Conservation (phyloP, 2,888 invertebrate genomes). For the Nysson spinosus region DNA sequence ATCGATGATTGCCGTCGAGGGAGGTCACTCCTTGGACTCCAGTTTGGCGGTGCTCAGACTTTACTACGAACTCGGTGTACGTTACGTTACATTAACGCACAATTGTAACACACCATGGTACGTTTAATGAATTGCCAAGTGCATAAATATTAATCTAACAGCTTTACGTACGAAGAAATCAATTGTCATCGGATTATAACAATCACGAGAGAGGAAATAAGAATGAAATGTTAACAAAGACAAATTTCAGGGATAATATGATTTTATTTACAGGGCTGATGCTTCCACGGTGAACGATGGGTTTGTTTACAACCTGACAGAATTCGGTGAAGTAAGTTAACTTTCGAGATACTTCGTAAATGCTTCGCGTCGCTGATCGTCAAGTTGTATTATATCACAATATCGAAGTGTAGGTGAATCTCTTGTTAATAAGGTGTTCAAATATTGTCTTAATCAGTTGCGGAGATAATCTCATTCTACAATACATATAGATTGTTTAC, state of each 20-base stretch:
- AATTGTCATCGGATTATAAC: neutral
- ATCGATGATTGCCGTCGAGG: slow-evolving; percentile 81
- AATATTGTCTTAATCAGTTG: too few relatives aligned
- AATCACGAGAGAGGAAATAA: neutral
- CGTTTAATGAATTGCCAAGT: slow-evolving; percentile 31
- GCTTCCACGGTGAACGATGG: slow-evolving; percentile 67
- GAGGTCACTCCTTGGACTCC: slow-evolving; percentile 82
- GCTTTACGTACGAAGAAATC: neutral
- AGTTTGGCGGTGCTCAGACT: slow-evolving; percentile 80
- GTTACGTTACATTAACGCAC: slow-evolving; percentile 82
- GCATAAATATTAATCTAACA: neutral
- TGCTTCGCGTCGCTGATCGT: too few relatives aligned
- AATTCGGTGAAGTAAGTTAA: slow-evolving; percentile 76
- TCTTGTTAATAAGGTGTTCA: too few relatives aligned
- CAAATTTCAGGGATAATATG: too few relatives aligned
- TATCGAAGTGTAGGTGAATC: too few relatives aligned
- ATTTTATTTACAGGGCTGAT: slow-evolving; percentile 73
- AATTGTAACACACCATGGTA: slow-evolving; percentile 82
- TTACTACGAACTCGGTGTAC: slow-evolving; percentile 81
- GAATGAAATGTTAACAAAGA: too few relatives aligned
- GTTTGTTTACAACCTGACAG: slow-evolving; percentile 73
- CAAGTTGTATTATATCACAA: too few relatives aligned
- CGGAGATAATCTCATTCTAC: too few relatives aligned
- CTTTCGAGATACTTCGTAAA: too few relatives aligned
- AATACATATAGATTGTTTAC: too few relatives aligned